These are phyloP conservation scores for Acrocephalus arundinaceus DNA, from an alignment of 2,113 vertebrate genomes.

Conservation along the genomic window DNA sequence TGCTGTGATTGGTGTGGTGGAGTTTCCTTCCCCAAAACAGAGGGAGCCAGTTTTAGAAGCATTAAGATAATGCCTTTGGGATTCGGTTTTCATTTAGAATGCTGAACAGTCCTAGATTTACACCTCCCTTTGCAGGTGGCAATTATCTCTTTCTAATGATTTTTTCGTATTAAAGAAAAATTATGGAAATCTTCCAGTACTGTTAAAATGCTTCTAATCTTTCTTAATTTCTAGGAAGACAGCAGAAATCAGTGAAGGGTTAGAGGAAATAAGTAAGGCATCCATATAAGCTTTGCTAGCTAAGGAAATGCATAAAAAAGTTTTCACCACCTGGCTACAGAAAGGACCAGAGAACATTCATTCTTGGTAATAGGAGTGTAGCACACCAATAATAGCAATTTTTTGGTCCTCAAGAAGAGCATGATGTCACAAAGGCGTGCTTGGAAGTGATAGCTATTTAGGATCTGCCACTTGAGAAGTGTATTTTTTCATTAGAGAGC, in stretches of 20 bases:
- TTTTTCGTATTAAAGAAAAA: not conserved
- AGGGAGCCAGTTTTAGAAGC: not conserved
- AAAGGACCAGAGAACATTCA: not conserved
- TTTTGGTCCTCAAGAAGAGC: not conserved
- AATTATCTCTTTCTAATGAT: not conserved
- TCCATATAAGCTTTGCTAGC: not conserved
- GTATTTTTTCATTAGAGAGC: not conserved
- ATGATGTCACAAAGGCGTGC: not conserved
- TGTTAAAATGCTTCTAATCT: not conserved
- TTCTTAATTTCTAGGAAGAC: not conserved
- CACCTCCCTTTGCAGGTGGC: not conserved
- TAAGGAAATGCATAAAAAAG: not conserved
- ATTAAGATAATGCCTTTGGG: not conserved
- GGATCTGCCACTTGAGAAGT: not conserved
- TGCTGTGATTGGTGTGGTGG: not conserved
- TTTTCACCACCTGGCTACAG: not conserved
- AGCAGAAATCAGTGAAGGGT: not conserved
- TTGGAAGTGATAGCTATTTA: not conserved
- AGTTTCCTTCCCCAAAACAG: not conserved
- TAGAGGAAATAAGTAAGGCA: not conserved
- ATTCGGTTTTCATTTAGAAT: conserved; percentile 3
- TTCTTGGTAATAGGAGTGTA: not conserved
- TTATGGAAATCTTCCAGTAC: not conserved
- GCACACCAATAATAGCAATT: not conserved
- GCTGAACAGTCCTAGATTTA: not conserved